Base-by-base conservation (phyloP, 2,888 invertebrate species). In the Tanypteryx hageni region DNA sequence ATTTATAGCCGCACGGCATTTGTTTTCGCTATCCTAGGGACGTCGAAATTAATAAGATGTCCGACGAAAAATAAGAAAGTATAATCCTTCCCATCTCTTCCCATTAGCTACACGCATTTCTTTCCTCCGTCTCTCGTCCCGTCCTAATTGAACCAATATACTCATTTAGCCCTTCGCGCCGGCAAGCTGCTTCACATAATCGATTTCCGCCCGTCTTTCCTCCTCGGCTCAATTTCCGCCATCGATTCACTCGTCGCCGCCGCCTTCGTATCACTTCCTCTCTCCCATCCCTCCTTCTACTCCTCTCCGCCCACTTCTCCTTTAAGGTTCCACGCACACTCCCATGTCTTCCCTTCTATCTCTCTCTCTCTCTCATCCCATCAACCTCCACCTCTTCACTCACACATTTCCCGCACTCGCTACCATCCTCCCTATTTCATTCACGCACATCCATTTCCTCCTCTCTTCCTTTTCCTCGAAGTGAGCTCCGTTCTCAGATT, bases 191-290 rank as follows among this genome's bases (percentile, higher is more conserved):
- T 61, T 14, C 31, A 61, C 64, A 68, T 64, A 31, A 64, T 89
- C 89, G 64, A 89, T 89, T 89, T 89, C 89, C 89, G 89, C 18
- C 86, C 22, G 44, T 64, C 86, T 64, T 61, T 64, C 86, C 27
- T 84, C 85, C 31, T 27, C 86, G 58, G 31, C 58, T 86, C 89
- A 89, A 89, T 89, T 89, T 89, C 89, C 89, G n/a, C 64, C 44
- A 10, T 59, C 86, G 56, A 84, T 56, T 56, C 85, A n/a, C 58
- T 22, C 56, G 64, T 89, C 92, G 58, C 58, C 84, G 56, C 92
- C 89, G 93, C 92, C 93, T 93, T 93, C 94, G 94, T 58, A 92
- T 76, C 92, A 83, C 91, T 31, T 76, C 22, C n/a, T 27, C 22
- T 27, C 27, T 44, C n/a, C n/a, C 64, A 14, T 27, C 4, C 27